Evolutionary conservation across 2,888 invertebrate species (phyloP).

Genomic region (Orchestes rusci): DNA sequence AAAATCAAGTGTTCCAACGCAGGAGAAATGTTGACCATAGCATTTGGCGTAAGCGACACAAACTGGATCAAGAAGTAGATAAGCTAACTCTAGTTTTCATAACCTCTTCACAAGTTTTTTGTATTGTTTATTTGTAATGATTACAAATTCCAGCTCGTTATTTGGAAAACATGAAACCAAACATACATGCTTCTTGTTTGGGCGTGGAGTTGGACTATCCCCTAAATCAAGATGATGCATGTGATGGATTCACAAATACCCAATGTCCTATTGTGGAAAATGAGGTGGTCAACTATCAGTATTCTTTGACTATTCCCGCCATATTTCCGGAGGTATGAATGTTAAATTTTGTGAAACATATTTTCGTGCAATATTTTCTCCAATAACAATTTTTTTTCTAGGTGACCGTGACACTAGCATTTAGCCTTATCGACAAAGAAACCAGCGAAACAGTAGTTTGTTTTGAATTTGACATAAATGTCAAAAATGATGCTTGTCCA

Average conservation of each 20-base stretch:
- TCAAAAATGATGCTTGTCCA: constrained; percentile 16
- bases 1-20: neutral
- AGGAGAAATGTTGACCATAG: neutral
- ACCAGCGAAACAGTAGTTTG: constrained; percentile 17
- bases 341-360: no score
- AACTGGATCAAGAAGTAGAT: neutral
- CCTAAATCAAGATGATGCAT: constrained; percentile 26
- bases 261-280: constrained; percentile 27
- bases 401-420: constrained; percentile 21
- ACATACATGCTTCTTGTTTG: constrained; percentile 18
- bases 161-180: constrained; percentile 26
- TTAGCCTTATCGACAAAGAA: constrained; percentile 22
- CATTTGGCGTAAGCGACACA: neutral
- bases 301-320: constrained; percentile 19
- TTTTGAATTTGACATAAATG: constrained; percentile 18
- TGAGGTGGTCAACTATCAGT: constrained; percentile 25
- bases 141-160: constrained; percentile 28
- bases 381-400: no score
- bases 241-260: constrained; percentile 27
- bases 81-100: no score
- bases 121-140: no score
- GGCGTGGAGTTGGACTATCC: constrained; percentile 24
- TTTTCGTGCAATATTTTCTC: no score
- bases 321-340: constrained; percentile 26
- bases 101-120: no score